Conservation (phyloP, 1,140 invertebrate genomes). For the Whitmania pigra region DNA sequence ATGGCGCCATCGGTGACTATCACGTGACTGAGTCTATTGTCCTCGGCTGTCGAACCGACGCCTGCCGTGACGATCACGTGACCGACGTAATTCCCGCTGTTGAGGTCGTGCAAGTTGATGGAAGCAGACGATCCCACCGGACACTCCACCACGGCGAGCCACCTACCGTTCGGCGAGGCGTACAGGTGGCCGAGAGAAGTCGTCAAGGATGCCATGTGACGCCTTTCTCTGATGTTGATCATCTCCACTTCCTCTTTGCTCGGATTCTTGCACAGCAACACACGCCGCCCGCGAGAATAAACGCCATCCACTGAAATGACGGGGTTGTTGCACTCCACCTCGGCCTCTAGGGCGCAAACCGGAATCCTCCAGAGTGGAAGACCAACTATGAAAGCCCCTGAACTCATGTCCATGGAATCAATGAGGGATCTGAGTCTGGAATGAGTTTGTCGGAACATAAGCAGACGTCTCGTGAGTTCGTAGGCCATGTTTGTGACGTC, state of each 20-base stretch:
- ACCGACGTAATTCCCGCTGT: conserved; percentile 7
- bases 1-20: neutral
- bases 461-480: neutral
- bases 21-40: conserved; percentile 1
- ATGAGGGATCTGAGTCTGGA: neutral
- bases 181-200: neutral
- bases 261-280: neutral
- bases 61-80: neutral
- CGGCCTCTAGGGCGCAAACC: conserved; percentile 1
- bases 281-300: neutral
- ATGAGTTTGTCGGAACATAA: neutral
- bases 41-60: neutral
- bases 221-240: neutral
- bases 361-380: neutral
- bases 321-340: neutral
- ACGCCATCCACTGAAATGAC: neutral
- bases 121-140: neutral
- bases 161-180: neutral
- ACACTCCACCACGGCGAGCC: neutral
- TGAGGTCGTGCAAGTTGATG: neutral
- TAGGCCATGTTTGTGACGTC: conserved; percentile 8
- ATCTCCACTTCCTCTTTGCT: neutral
- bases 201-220: neutral
- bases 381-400: neutral
- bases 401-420: neutral